Conservation (phyloP, 2,888 invertebrate genomes). For the Drosophila mimica region DNA sequence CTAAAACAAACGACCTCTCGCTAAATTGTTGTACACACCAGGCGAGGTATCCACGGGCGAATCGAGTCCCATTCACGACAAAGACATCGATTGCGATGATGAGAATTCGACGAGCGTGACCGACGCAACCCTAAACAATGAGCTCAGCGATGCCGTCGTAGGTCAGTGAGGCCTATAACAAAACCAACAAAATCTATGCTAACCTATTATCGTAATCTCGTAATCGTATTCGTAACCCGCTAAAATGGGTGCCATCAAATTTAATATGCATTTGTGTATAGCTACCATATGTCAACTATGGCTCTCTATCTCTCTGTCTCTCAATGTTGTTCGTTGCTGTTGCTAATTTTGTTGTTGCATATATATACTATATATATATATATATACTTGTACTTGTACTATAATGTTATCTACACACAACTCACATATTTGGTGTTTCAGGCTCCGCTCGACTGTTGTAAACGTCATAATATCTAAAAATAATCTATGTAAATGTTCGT, state of each 20-base stretch:
- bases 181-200: constrained; percentile 30
- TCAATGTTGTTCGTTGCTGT: constrained; percentile 71
- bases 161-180: constrained; percentile 80
- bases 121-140: constrained; percentile 83
- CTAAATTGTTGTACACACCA: constrained; percentile 61
- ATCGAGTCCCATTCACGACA: constrained; percentile 84
- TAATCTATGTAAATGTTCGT: constrained; percentile 63
- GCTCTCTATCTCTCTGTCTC: constrained; percentile 63
- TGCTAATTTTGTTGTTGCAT: constrained; percentile 60
- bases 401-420: constrained; percentile 7
- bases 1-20: constrained; percentile 46
- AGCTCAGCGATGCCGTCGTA: constrained; percentile 81
- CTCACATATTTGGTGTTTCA: constrained; percentile 10
- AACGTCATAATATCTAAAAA: constrained; percentile 18
- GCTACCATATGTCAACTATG: constrained; percentile 40
- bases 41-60: constrained; percentile 85
- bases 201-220: constrained; percentile 47
- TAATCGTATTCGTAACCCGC: constrained; percentile 28
- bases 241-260: constrained; percentile 33
- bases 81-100: constrained; percentile 83
- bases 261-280: constrained; percentile 50
- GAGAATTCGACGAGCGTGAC: constrained; percentile 82
- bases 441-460: constrained; percentile 20
- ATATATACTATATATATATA: constrained; percentile 30
- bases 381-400: constrained; percentile 11